Evolutionary conservation across 2,113 vertebrate species (phyloP), one percentile per base, ranked within the genome.

Genomic region (Sterna hirundo): DNA sequence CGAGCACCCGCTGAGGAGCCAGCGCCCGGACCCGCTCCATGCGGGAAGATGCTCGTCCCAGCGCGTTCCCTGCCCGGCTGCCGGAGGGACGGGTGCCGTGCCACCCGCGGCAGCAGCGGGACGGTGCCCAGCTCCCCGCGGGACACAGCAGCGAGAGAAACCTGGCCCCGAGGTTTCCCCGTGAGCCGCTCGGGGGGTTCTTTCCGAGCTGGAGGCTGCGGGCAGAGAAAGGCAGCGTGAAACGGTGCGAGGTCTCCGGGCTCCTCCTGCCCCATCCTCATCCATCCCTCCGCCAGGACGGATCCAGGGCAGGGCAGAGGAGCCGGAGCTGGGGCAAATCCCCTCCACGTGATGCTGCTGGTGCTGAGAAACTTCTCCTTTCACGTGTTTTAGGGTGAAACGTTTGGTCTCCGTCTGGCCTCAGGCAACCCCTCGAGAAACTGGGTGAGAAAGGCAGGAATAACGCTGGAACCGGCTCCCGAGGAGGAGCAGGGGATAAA

Each of bases 311-410:
- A 4, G 65, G 25, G 12, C 74, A 69, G 55, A 14, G 2, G 46
- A 15, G 32, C 32, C 2, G 0, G 47, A 21, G 2, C 57, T 0
- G 0, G 49, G 6, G 2, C 3, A 0, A 1, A 34, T 5, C 8
- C 30, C 46, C 47, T 55, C 36, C 74, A 1, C 6, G 1, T 0
- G 29, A 3, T 0, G 7, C 82, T 0, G 40, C 1, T 17, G 6
- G 2, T 8, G 55, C 82, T 5, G 42, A 21, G 25, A 44, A 27
- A 44, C 52, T 47, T 22, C 78, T 65, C 47, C 30, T 49, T 42
- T 27, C 57, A 9, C 1, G 1, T 8, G 66, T 30, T 90, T 65
- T 5, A 2, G 75, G 61, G 40, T n/a, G 61, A 54, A 82, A 90
- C 0, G 0, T 8, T 30, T 15, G 6, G 5, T n/a, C 69, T 51